Conservation (phyloP, 2,797 vertebrate species). For the Sparus aurata region DNA sequence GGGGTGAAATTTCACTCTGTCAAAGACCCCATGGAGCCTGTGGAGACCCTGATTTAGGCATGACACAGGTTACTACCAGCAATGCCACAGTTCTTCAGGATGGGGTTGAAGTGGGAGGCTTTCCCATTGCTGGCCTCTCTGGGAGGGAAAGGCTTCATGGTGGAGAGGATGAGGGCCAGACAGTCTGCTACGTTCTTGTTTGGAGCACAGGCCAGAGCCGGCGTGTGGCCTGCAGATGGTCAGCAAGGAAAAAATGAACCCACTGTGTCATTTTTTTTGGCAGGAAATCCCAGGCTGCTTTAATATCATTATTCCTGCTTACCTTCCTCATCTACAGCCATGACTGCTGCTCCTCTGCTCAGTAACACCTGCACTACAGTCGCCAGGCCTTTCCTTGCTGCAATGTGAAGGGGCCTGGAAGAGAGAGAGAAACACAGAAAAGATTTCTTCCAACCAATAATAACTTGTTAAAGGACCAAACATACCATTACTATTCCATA, state of each 20-base stretch:
- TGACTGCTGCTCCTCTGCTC: conserved; percentile 95
- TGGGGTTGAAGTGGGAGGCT: conserved; percentile 89
- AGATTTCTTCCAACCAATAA: too few relatives aligned
- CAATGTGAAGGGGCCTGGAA: conserved; percentile 95
- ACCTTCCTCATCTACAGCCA: conserved; percentile 98
- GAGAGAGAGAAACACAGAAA: conserved; percentile 9
- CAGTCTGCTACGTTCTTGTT: conserved; percentile 98
- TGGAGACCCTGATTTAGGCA: conserved; percentile 86
- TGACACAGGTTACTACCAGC: conserved; percentile 89
- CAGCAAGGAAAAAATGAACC: conserved; percentile 12
- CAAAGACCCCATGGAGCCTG: conserved; percentile 86
- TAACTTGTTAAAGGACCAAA: too few relatives aligned
- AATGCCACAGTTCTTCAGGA: conserved; percentile 94
- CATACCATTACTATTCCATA: too few relatives aligned
- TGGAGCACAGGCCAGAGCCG: conserved; percentile 95
- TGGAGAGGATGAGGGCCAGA: conserved; percentile 97
- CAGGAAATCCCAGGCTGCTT: neutral
- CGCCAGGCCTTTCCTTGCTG: conserved; percentile 94
- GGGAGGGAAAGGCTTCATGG: conserved; percentile 98
- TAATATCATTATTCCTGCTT: conserved; percentile 10
- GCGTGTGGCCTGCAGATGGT: conserved; percentile 90
- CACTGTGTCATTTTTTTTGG: too few relatives aligned
- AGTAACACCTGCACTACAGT: conserved; percentile 97
- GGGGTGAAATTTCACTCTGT: conserved; percentile 83
- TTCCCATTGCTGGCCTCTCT: conserved; percentile 85